Evolutionary conservation across 2,888 invertebrate genomes (phyloP).

Genomic region (Ormyrus thymus): DNA sequence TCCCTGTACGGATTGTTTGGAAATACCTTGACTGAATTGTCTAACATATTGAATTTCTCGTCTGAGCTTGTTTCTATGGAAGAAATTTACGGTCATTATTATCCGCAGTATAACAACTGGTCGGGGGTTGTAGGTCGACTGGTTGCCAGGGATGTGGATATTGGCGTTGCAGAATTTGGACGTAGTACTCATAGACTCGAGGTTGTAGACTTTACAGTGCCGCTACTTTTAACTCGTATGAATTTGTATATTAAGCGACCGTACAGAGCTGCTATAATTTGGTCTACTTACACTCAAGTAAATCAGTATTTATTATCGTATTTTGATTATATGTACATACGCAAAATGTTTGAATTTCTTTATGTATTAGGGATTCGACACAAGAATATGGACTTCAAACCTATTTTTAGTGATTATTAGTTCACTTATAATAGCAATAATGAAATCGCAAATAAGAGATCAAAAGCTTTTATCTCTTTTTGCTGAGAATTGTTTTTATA

Average conservation of each 20-base stretch:
- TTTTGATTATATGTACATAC: not conserved
- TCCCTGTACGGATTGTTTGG: slow-evolving; percentile 40
- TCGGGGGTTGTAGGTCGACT: slow-evolving; percentile 64
- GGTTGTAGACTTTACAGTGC: slow-evolving; percentile 65
- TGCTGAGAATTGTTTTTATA: slow-evolving; percentile 37
- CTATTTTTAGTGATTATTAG: slow-evolving; percentile 4
- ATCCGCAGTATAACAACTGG: slow-evolving; percentile 58
- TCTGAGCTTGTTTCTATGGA: not conserved
- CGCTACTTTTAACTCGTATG: slow-evolving; percentile 60
- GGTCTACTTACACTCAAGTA: slow-evolving; percentile 66
- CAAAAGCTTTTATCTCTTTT: not conserved
- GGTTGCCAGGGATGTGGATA: slow-evolving; percentile 57
- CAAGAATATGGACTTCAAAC: slow-evolving; percentile 29
- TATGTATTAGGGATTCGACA: slow-evolving; percentile 39
- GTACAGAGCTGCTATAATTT: slow-evolving; percentile 57
- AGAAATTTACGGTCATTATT: slow-evolving; percentile 58
- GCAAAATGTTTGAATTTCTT: not conserved
- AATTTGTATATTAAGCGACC: slow-evolving; percentile 62
- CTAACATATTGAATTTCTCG: slow-evolving; percentile 15
- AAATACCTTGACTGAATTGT: slow-evolving; percentile 18
- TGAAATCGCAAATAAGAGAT: slow-evolving; percentile 21
- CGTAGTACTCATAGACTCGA: slow-evolving; percentile 61
- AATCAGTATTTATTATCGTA: not conserved
- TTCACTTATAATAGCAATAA: slow-evolving; percentile 33
- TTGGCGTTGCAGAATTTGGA: slow-evolving; percentile 65